Base-by-base conservation (phyloP, 2,797 vertebrate species). In the Paratrypauchen microcephalus region DNA sequence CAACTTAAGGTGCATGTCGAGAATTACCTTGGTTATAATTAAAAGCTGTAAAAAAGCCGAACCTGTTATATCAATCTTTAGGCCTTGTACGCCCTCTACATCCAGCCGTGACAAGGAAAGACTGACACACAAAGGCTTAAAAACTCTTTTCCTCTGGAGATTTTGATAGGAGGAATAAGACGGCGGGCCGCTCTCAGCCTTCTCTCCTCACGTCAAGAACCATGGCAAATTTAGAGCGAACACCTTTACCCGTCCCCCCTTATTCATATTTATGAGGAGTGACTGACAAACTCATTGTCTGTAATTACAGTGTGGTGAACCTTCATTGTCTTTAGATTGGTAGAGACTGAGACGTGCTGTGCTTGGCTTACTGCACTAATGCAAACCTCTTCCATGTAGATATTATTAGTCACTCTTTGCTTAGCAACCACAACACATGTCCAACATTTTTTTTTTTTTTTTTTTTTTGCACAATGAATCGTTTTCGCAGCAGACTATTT, bases 381-480 rank as follows among this genome's bases (percentile, higher is more conserved):
- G 90, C 90, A 90, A 90, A 91, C 87, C 85, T 86, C 85, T 89
- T 82, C 85, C 86, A 84, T 84, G 86, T 87, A 87, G 89, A 93
- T 93, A 93, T 93, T 93, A 93, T 93, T 94, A 93, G 91, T 86
- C 82, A 79, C 86, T 85, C 82, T 91, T 92, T 86, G 90, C 93
- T 92, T 93, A 93, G 92, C 91, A 93, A 94, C 92, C 88, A 87
- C 89, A 91, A 90, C 88, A 92, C 90, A 91, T 85, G 89, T 87
- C 89, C 91, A 89, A 91, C 87, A 90, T 88, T 89, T 64, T 64
- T 62, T 64, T 45, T 63, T 36, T 8, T 87, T n/a, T 89, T 63
- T 63, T 61, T 63, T 45, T 63, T 12, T 63, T 83, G 73, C 78
- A 85, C 82, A 82, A 83, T 76, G 75, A 88, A 88, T 83, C 82